Percentiles rank a stretch among this genome's conserved stretches.
Conservation (phyloP, 2,888 invertebrate species). For the Campaea margaritaria region DNA sequence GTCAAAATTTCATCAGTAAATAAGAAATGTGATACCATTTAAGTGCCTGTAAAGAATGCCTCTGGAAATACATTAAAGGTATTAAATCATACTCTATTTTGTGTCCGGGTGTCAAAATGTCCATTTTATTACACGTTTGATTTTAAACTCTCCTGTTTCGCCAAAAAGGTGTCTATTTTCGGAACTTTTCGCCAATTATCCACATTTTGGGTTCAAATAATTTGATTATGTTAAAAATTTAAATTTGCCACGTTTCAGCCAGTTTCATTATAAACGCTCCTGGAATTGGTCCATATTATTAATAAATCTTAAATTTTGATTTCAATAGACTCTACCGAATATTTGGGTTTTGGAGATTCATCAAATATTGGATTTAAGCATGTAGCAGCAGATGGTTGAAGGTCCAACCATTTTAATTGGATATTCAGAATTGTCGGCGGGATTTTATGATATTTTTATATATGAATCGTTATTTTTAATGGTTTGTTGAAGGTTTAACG, state of each 20-base stretch:
- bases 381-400: neutral
- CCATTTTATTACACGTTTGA: neutral
- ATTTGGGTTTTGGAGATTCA: neutral
- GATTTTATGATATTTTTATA: neutral
- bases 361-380: neutral
- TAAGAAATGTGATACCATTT: too few relatives aligned
- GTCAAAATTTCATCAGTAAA: too few relatives aligned
- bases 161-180: neutral
- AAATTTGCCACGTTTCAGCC: neutral
- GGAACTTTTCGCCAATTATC: neutral
- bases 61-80: too few relatives aligned
- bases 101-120: too few relatives aligned
- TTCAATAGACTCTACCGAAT: neutral
- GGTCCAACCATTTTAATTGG: neutral
- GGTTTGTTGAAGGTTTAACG: too few relatives aligned
- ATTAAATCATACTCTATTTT: too few relatives aligned
- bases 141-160: neutral
- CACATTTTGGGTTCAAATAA: neutral
- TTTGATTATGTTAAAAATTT: neutral
- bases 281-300: neutral
- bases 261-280: neutral
- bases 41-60: too few relatives aligned
- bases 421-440: too few relatives aligned
- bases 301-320: neutral
- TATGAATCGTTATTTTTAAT: neutral